Evolutionary conservation across 2,888 invertebrate genomes (phyloP).

Genomic region (Pinctada fucata): DNA sequence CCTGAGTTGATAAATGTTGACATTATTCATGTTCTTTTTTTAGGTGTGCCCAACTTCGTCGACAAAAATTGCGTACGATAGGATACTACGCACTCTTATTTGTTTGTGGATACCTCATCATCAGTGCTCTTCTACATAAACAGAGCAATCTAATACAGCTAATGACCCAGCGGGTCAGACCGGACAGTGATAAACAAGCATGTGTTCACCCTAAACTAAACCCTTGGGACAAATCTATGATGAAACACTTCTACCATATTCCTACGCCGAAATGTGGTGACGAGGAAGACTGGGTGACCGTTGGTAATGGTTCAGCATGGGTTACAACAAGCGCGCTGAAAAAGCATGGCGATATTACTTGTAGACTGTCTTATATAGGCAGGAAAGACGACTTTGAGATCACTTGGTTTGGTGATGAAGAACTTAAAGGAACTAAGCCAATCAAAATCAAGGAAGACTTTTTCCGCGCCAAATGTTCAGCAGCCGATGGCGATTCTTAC

Average conservation of each 20-base stretch:
- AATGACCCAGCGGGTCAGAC: background rate
- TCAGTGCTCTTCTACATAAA: background rate
- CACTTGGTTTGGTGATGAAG: background rate
- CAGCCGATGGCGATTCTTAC: background rate
- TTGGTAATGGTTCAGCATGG: conserved; percentile 1
- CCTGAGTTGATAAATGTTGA: no score
- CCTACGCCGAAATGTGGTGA: conserved; percentile 2
- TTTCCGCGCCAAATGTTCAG: background rate
- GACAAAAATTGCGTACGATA: background rate
- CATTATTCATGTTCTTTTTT: no score
- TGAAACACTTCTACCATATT: conserved; percentile 11
- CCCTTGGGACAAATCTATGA: conserved; percentile 2
- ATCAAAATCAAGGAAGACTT: background rate
- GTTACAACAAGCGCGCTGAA: background rate
- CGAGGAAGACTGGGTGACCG: conserved; percentile 14
- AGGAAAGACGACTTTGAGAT: conserved; percentile 14
- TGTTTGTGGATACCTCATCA: background rate
- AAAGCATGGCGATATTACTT: conserved; percentile 10
- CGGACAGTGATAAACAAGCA: background rate
- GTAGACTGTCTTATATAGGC: conserved; percentile 7
- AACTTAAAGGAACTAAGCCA: background rate
- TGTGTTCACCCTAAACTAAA: conserved; percentile 18
- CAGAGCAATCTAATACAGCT: background rate
- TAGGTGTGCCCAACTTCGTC: no score
- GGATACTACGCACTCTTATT: background rate